phyloP scores from a whole-genome alignment of 2,797 vertebrate species.

The Xenentodon cancila region DNA sequence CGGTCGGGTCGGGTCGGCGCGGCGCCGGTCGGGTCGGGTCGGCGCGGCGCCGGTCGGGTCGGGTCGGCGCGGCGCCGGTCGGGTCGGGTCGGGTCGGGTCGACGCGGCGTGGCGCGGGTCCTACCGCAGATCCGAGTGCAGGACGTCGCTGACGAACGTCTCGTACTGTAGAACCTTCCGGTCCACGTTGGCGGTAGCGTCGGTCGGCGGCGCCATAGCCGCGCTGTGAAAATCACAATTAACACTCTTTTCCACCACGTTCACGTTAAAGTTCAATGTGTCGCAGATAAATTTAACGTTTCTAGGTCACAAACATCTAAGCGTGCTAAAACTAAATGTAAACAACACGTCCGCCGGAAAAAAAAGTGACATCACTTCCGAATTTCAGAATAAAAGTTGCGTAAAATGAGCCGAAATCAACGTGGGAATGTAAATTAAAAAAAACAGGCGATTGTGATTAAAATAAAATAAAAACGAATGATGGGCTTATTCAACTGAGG shows the following conservation, averaged over 20 bases:
- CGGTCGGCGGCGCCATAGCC: neutral
- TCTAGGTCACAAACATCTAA: too few species aligned
- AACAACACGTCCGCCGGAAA: neutral
- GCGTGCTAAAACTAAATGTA: neutral
- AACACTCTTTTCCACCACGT: neutral
- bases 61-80: too few species aligned
- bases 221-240: neutral
- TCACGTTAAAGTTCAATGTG: too few species aligned
- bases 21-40: too few species aligned
- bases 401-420: neutral
- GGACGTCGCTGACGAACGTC: slow-evolving; percentile 86
- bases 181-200: slow-evolving; percentile 32
- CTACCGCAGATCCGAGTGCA: slow-evolving; percentile 87
- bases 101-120: too few species aligned
- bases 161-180: slow-evolving; percentile 89
- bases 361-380: neutral
- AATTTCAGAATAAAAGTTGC: slow-evolving; percentile 2
- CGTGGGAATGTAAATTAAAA: neutral
- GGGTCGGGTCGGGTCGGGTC: too few species aligned
- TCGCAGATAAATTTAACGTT: too few species aligned
- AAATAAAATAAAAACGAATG: too few species aligned
- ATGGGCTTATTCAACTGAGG: too few species aligned
- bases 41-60: too few species aligned
- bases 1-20: too few species aligned
- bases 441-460: neutral